Base-by-base conservation (phyloP, 2,888 invertebrate genomes). In the Neocrepidodera transversa region DNA sequence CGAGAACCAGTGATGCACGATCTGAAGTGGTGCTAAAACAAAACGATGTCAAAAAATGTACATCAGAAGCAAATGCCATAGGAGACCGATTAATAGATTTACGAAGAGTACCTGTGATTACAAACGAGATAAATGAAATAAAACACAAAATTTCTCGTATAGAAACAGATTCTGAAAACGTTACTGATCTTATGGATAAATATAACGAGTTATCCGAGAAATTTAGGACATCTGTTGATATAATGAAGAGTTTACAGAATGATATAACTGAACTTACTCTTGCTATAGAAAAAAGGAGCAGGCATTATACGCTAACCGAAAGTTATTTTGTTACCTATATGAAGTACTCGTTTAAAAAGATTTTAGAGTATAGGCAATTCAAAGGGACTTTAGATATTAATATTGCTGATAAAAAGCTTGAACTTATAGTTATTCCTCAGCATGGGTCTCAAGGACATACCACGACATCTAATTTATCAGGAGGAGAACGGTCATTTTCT, bases 401-500 rank as follows among this genome's bases (percentile, higher is more conserved):
- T 68, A 80, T 84, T 66, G 64, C 68, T 5, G 74, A 78, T 1
- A 79, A 80, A 55, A 79, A 77, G 26, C 76, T 87, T 10, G 79
- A 81, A 16, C 76, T 88, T 47, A 78, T 82, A 42, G 85, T 87
- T 0, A 79, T 81, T 52, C 85, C 86, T 0, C 81, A 81, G 53
- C 83, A 84, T 59, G 82, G 82, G 20, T 78, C 79, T 1, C 79
- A 81, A 60, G 78, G 80, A 5, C 75, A 76, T 0, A 83, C 82
- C 10, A 83, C 82, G 62, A 83, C 89, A 0, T 82, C 85, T 47
- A 87, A 92, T 63, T 83, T 98, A 65, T 97, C 96, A 0, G 98
- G 98, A 32, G 98, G 98, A 3, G 98, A 98, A 82, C 86, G 95
- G 56, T 95, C 95, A 1, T 98, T 92, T 81, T 89, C 95, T n/a